Evolutionary conservation across 2,888 invertebrate species (phyloP), one percentile per base, ranked within the genome.

Genomic region (Scaeva pyrastri): DNA sequence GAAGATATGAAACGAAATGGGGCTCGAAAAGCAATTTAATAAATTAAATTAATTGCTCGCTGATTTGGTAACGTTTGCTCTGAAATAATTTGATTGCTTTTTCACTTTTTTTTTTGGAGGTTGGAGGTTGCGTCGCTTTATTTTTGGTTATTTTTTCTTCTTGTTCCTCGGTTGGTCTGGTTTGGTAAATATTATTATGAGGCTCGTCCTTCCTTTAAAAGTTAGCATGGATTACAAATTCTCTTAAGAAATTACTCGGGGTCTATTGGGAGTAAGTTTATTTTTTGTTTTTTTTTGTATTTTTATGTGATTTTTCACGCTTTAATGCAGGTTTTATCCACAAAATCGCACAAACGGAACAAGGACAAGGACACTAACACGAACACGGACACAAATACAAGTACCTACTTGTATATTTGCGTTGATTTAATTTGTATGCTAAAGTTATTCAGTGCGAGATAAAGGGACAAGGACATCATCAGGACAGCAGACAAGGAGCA

Each of bases 41-140:
- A 70, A 82, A 86, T 86, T 86, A 74, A 78, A 68, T 78, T 82
- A 86, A 86, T 85, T 85, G 81, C 68, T 73, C 60, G 73, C 60
- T 85, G 76, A 85, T 85, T 77, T 81, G 71, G 48, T 64, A 71
- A 75, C 39, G 66, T 75, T 80, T 74, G 50, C 23, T 56, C 48
- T 64, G 75, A 56, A 83, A 74, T 79, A 74, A 66, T 72, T 74
- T 79, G 68, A 72, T 87, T 78, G 73, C 71, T 78, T 66, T 39
- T 56, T 43, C 50, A 71, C 39, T 36, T n/a, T 60, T 45, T 52
- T 26, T 45, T 26, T 45, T 43, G 26, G 2, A 31, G 8, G 31
- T 45, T 39, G 39, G 8, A 3, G 6, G 26, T 31, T 45, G 60
- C 5, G 6, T 31, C 31, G 0, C 1, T 31, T 56, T 62, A 31